Evolutionary conservation across 1,140 invertebrate species (phyloP).

Genomic region (Drosophila truncata): DNA sequence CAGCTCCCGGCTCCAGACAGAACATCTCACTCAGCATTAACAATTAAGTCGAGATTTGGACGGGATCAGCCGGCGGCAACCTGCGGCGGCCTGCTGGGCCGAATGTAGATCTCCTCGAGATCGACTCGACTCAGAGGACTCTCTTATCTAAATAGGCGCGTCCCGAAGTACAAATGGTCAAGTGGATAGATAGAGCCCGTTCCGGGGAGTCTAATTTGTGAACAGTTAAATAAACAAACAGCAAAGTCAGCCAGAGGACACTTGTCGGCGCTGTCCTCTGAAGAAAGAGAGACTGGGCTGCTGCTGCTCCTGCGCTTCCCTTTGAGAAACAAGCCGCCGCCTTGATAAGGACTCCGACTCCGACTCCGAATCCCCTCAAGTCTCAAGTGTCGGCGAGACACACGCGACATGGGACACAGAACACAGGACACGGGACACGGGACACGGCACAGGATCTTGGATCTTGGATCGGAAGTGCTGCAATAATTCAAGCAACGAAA

Average conservation of each 20-base stretch:
- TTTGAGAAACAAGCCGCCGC: slow-evolving; percentile 60
- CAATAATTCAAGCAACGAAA: slow-evolving; percentile 48
- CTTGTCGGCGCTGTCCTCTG: slow-evolving; percentile 59
- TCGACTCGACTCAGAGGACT: slow-evolving; percentile 1
- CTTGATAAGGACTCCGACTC: slow-evolving; percentile 52
- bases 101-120: slow-evolving; percentile 3
- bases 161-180: slow-evolving; percentile 81
- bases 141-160: slow-evolving; percentile 81
- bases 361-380: slow-evolving; percentile 1
- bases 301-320: slow-evolving; percentile 15
- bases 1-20: slow-evolving; percentile 31
- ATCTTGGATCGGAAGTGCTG: slow-evolving; percentile 39
- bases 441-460: neutral
- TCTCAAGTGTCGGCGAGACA: slow-evolving; percentile 51
- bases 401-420: slow-evolving; percentile 65
- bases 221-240: slow-evolving; percentile 83
- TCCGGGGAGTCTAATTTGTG: slow-evolving; percentile 75
- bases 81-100: slow-evolving; percentile 32
- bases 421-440: slow-evolving; percentile 18
- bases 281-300: slow-evolving; percentile 33
- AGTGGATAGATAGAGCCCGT: slow-evolving; percentile 61
- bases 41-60: slow-evolving; percentile 41
- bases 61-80: slow-evolving; percentile 20
- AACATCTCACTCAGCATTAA: slow-evolving; percentile 63
- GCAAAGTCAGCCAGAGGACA: slow-evolving; percentile 40